A percentile compares a stretch with the other conserved stretches of the same genome.
Conservation (phyloP, 1,140 invertebrate genomes). For the Bombus balteatus region DNA sequence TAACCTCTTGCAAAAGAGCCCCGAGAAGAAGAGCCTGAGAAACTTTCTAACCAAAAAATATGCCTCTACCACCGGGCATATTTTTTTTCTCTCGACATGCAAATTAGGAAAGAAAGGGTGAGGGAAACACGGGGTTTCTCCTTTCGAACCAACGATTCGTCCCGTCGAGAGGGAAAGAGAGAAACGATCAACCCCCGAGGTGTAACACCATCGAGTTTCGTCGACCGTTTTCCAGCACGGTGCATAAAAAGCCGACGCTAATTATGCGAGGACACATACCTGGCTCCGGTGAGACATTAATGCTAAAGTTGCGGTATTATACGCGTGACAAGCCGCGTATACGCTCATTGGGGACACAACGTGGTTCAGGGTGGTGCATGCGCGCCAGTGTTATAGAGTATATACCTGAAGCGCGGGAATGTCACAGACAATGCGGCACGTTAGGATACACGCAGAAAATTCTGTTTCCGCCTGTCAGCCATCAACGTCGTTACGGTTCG, state of each 20-base stretch:
- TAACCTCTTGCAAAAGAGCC: not conserved
- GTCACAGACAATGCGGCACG: slow-evolving; percentile 60
- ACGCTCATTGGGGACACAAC: slow-evolving; percentile 67
- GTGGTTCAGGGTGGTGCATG: slow-evolving; percentile 37
- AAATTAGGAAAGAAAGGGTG: slow-evolving; percentile 39
- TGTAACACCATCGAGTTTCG: not conserved
- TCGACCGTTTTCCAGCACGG: slow-evolving; percentile 59
- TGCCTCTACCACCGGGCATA: not conserved
- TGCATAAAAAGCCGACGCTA: slow-evolving; percentile 70
- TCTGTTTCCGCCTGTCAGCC: slow-evolving; percentile 67
- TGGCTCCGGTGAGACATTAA: slow-evolving; percentile 73
- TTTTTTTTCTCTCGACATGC: slow-evolving; percentile 14
- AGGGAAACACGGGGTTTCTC: slow-evolving; percentile 2
- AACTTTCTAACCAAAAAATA: slow-evolving; percentile 29
- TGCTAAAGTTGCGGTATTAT: slow-evolving; percentile 75
- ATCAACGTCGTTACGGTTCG: slow-evolving; percentile 66
- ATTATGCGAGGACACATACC: slow-evolving; percentile 78
- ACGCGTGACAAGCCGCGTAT: slow-evolving; percentile 74
- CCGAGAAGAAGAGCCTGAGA: slow-evolving; percentile 27
- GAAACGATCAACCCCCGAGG: slow-evolving; percentile 28
- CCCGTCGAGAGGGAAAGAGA: not conserved
- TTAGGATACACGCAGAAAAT: slow-evolving; percentile 66
- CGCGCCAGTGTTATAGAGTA: not conserved
- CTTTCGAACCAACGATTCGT: slow-evolving; percentile 1
- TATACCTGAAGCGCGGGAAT: slow-evolving; percentile 56